Base-by-base conservation (phyloP, 1,140 invertebrate species). In the Microvelia longipes region DNA sequence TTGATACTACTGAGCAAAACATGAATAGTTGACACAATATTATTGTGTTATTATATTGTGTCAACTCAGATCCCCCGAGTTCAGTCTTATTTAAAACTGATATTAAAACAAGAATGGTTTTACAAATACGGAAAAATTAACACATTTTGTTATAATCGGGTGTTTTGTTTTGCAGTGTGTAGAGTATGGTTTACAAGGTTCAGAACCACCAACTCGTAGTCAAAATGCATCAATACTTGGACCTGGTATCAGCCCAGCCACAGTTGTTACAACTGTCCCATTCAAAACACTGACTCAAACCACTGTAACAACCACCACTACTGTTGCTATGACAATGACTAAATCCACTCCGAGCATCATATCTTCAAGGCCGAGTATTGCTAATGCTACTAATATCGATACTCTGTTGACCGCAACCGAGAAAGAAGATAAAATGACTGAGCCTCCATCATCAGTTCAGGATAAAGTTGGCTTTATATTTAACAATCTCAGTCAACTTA, bases 401-500 rank as follows among this genome's bases (percentile, higher is more conserved):
- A 99, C 96, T 0, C 81, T 99, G 66, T 81, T 98, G 1, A 93
- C 93, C 29, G 96, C 96, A 5, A 96, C 93, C 0, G 93, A 96
- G 77, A 90, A 92, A 76, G 94, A 97, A 77, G 94, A 96, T 76
- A 93, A 94, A 77, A 87, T 95, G 0, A 89, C 85, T 2, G 80
- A 88, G 5, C 94, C 95, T 0, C 90, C 93, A 0, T 93, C 96
- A 80, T 80, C 85, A 0, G 81, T 96, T 29, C 84, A 85, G 75
- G 97, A 99, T 78, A 98, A 98, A 83, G 93, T 96, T n/a, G 95
- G 94, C 2, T 99, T 99, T 77, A 98, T 99, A 72, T 98, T 99
- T 79, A 99, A 99, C 78, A 99, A 99, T 81, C 83, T 99, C 28
- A 98, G 96, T 78, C 91, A 96, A 77, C 79, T 97, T 13, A 99